Evolutionary conservation across 2,888 invertebrate species (phyloP), one percentile per base, ranked within the genome.

Genomic region (Cosmorhoe ocellata): DNA sequence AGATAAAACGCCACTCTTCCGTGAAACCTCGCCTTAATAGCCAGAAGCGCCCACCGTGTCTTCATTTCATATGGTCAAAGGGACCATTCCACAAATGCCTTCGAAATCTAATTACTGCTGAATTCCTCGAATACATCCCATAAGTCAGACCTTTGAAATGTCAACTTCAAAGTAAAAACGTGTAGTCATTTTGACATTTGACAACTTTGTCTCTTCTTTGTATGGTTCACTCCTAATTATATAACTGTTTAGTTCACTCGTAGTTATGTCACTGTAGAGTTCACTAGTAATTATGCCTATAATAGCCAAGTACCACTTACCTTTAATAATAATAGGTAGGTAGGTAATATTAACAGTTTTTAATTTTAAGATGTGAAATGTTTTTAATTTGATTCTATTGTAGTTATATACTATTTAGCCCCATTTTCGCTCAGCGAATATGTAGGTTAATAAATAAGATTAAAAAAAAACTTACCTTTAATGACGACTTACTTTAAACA

Each of bases 101-200:
- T 8, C 34, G 10, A 40, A 26, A 45, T 39, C 45, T 18, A 42
- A 42, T 37, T 42, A 49, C 7, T 3, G 8, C 11, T 18, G 31
- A 33, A 51, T 40, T 45, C 50, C 27, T 24, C 5, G 28, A 22
- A 32, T 11, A 22, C 12, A 12, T 27, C 46, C 27, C 11, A 7
- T 8, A 27, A 18, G 22, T n/a, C 5, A 6, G 2, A 7, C 24
- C 24, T 24, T 28, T 30, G 7, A 48, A 52, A 52, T 52, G 52
- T 52, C 52, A 52, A 52, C 42, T 47, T 47, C 47, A 12, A 14
- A 47, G 42, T 33, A 37, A 30, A 6, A 6, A 42, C 46, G 51
- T 38, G 51, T 10, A 18, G 18, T 11, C 2, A 65, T 65, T 63
- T 56, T 67, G 69, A 13, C 33, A 36, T 49, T 46, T 47, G 18